Evolutionary conservation across 2,888 invertebrate genomes (phyloP).

Genomic region (Lepidochrysops patricia): DNA sequence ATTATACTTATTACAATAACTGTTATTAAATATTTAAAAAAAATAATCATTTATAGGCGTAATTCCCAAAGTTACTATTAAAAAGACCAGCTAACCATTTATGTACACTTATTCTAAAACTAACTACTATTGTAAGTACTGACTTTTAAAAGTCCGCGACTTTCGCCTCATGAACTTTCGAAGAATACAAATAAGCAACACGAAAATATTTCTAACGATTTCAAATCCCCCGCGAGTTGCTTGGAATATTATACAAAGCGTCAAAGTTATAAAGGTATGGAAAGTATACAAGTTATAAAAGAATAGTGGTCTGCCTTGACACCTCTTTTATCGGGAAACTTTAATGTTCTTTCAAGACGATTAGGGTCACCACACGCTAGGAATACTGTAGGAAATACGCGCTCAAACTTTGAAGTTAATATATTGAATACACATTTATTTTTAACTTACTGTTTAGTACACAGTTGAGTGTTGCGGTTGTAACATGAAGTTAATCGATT

Average conservation of each 20-base stretch:
- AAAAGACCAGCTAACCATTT: too few species aligned
- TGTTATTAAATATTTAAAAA: too few species aligned
- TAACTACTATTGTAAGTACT: too few species aligned
- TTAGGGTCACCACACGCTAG: conserved; percentile 7
- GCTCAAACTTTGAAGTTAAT: neutral
- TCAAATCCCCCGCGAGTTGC: neutral
- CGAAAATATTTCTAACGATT: neutral
- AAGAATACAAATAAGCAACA: neutral
- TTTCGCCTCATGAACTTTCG: neutral
- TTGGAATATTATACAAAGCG: neutral
- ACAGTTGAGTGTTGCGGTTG: too few species aligned
- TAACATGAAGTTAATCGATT: too few species aligned
- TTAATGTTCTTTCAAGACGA: conserved; percentile 16
- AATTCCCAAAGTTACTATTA: too few species aligned
- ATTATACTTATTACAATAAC: too few species aligned
- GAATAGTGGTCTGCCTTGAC: conserved; percentile 18
- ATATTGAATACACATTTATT: neutral
- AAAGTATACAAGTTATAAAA: conserved; percentile 4
- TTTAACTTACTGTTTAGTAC: too few species aligned
- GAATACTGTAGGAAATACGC: conserved; percentile 5
- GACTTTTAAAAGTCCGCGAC: too few species aligned
- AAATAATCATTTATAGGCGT: too few species aligned
- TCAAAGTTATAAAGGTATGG: conserved; percentile 5
- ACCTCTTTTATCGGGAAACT: conserved; percentile 24
- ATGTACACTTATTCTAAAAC: too few species aligned